Percentiles rank a stretch among this genome's conserved stretches.
Evolutionary conservation across 2,797 vertebrate species (phyloP).

Genomic region (Anabacerthia variegaticeps): DNA sequence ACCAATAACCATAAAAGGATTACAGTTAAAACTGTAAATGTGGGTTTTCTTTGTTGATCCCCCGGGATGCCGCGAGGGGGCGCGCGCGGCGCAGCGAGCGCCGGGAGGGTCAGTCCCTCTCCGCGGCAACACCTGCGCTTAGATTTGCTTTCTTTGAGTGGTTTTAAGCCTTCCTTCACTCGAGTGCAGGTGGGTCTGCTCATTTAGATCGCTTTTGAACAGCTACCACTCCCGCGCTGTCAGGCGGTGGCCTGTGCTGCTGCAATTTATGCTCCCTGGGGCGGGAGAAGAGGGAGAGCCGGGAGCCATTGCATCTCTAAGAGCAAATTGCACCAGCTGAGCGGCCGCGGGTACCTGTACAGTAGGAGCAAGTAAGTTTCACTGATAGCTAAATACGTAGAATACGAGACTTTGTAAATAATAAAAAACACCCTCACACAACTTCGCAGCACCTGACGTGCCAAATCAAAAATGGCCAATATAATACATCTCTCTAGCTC

Average conservation of each 20-base stretch:
- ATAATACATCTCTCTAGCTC: not conserved
- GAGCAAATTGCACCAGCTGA: not conserved
- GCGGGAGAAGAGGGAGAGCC: no score
- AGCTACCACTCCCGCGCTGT: accelerated
- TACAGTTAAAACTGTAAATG: not conserved
- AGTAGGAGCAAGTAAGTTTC: not conserved
- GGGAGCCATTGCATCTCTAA: accelerated
- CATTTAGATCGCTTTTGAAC: accelerated
- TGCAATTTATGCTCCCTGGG: not conserved
- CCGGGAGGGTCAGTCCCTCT: not conserved
- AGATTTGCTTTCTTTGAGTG: accelerated
- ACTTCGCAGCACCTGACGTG: not conserved
- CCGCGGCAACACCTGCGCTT: accelerated
- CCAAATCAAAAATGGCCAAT: not conserved
- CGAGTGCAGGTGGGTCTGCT: not conserved
- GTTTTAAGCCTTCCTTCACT: not conserved
- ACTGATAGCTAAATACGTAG: not conserved
- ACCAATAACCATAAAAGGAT: not conserved
- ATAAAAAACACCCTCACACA: accelerated
- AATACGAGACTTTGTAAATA: not conserved
- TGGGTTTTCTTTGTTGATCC: not conserved
- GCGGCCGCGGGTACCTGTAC: not conserved
- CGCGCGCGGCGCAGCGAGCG: not conserved
- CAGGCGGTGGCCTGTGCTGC: accelerated
- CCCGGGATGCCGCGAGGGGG: not conserved